Conservation (phyloP, 2,888 invertebrate species). For the Diaprepes abbreviatus region DNA sequence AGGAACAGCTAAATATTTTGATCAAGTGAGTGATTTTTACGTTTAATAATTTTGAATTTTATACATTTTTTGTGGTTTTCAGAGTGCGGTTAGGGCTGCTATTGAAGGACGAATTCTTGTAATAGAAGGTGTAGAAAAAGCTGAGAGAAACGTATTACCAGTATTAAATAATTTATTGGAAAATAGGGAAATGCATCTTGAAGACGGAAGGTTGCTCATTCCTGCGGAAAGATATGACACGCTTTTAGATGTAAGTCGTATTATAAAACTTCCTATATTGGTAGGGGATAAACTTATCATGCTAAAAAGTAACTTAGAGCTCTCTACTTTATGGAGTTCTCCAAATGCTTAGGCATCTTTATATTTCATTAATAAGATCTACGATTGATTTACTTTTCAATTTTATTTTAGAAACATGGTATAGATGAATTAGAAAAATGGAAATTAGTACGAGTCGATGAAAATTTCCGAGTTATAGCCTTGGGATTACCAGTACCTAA, state of each 20-base stretch:
- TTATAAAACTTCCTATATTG: no score
- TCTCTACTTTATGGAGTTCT: no score
- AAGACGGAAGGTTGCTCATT: constrained; percentile 95
- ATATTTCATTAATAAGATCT: no score
- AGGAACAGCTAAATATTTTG: constrained; percentile 92
- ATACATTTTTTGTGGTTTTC: no score
- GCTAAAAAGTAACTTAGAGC: no score
- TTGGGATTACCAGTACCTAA: constrained; percentile 90
- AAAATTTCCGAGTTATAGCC: constrained; percentile 93
- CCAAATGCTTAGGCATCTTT: no score
- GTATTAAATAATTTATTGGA: constrained; percentile 96
- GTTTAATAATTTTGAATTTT: no score
- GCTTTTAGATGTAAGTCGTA: constrained; percentile 80
- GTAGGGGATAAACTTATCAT: no score
- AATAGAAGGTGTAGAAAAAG: constrained; percentile 97
- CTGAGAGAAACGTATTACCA: constrained; percentile 96
- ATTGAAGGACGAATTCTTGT: constrained; percentile 88
- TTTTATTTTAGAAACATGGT: constrained; percentile 68
- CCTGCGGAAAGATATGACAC: constrained; percentile 92
- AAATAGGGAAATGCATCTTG: constrained; percentile 98
- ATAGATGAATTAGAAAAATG: constrained; percentile 84
- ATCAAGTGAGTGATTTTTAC: constrained; percentile 88
- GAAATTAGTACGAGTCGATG: constrained; percentile 93
- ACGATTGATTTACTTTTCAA: constrained; percentile 5
- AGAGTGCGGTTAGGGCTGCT: constrained; percentile 96